These are phyloP conservation scores for Cheilosia vernalis DNA, from an alignment of 2,888 invertebrate genomes.

Conservation along the genomic window DNA sequence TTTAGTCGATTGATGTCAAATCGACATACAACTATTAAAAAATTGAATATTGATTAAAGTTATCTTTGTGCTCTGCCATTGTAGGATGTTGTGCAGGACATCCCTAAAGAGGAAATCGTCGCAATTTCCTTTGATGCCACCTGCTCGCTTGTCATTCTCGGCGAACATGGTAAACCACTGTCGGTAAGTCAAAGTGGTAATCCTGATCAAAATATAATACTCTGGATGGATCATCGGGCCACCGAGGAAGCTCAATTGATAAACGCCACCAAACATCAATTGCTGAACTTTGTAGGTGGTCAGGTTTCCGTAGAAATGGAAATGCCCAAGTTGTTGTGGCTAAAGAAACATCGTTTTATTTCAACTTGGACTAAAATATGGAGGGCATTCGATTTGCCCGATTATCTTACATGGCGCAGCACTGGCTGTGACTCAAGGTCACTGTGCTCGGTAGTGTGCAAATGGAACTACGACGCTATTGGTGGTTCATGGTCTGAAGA, in stretches of 20 bases:
- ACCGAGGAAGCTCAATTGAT: constrained; percentile 91
- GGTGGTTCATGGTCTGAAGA: constrained; percentile 89
- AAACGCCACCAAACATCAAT: constrained; percentile 89
- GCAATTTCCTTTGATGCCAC: constrained; percentile 98
- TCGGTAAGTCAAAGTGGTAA: constrained; percentile 88
- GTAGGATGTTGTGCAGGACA: constrained; percentile 86
- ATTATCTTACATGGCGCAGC: constrained; percentile 96
- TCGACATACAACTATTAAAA: no score
- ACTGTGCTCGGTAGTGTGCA: constrained; percentile 95
- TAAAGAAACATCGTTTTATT: constrained; percentile 89
- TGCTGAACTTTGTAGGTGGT: constrained; percentile 94
- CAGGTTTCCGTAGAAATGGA: constrained; percentile 98
- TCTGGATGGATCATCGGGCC: constrained; percentile 97
- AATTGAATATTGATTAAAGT: background rate
- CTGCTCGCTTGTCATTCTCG: constrained; percentile 94
- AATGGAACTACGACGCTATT: constrained; percentile 94
- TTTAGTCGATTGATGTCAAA: no score
- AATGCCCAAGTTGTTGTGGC: constrained; percentile 96
- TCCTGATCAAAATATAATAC: constrained; percentile 91
- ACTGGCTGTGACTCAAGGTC: constrained; percentile 92
- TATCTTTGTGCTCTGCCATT: background rate
- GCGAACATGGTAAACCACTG: constrained; percentile 87
- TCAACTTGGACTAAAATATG: constrained; percentile 88
- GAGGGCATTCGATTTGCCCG: constrained; percentile 95
- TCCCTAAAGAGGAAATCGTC: constrained; percentile 86